These are phyloP conservation scores for Carettochelys insculpta DNA, from an alignment of 2,113 vertebrate species.

Conservation along the genomic window DNA sequence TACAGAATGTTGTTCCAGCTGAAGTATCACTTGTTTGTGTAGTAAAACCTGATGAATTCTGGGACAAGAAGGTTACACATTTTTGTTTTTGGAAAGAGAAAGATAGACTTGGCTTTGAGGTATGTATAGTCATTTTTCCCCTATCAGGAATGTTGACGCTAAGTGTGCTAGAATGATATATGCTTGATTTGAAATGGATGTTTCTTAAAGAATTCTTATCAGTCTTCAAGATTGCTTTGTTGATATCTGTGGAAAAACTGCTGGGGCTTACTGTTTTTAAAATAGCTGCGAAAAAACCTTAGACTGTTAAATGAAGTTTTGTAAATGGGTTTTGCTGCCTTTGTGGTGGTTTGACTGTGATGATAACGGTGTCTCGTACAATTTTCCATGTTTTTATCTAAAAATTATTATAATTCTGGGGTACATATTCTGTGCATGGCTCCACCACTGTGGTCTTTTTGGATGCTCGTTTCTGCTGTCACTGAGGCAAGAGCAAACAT, in stretches of 20 bases:
- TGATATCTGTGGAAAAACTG: not conserved
- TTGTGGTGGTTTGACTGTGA: not conserved
- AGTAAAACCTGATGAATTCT: conserved; percentile 98
- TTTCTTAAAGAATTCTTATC: not conserved
- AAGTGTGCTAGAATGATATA: not conserved
- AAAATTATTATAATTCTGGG: not conserved
- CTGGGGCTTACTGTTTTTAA: not conserved
- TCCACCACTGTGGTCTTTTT: not conserved
- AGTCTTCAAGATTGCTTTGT: not conserved
- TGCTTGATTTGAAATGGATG: not conserved
- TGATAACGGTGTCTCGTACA: not conserved
- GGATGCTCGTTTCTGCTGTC: not conserved
- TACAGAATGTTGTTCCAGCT: conserved; percentile 96
- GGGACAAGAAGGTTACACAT: conserved; percentile 99
- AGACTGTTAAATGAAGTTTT: not conserved
- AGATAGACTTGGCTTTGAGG: conserved; percentile 97
- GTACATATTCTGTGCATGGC: not conserved
- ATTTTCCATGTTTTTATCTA: not conserved
- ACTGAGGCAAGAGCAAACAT: not conserved
- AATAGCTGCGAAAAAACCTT: not conserved
- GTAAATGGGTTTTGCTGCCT: not conserved
- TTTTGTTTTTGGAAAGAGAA: conserved; percentile 99
- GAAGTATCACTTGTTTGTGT: conserved; percentile 98
- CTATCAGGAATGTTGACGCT: not conserved
- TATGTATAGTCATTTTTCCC: conserved; percentile 65